These are phyloP conservation scores for Corvus hawaiiensis DNA, from an alignment of 2,113 vertebrate species.

Conservation along the genomic window DNA sequence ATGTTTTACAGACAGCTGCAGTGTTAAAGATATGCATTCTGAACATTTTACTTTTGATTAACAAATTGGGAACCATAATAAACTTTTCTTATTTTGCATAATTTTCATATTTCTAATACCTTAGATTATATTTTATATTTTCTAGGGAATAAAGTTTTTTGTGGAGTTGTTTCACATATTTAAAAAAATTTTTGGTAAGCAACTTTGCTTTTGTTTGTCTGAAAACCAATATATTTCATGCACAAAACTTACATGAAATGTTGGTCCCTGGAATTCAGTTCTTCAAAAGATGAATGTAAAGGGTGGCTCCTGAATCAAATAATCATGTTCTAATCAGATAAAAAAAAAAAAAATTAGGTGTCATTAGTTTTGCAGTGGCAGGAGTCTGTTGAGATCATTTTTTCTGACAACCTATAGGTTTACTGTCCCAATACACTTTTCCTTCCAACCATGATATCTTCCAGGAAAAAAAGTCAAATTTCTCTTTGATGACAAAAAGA, in stretches of 20 bases:
- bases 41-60: not conserved
- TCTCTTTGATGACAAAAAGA: not conserved
- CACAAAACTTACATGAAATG: not conserved
- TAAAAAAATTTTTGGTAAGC: not conserved
- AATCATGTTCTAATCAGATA: not conserved
- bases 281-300: not conserved
- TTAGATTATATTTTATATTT: not conserved
- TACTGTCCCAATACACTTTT: not conserved
- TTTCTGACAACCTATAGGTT: not conserved
- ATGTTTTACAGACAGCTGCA: not conserved
- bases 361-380: not conserved
- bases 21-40: not conserved
- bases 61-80: not conserved
- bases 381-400: not conserved
- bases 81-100: not conserved
- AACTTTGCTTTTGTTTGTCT: not conserved
- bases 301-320: not conserved
- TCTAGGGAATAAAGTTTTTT: not conserved
- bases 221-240: not conserved
- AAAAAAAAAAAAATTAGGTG: not conserved
- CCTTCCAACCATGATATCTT: not conserved
- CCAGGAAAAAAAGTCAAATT: not conserved
- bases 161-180: not conserved
- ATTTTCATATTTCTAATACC: not conserved
- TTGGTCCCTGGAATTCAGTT: not conserved